A percentile compares a stretch with the other conserved stretches of the same genome.
Conservation (phyloP, 1,140 invertebrate genomes). For the Armadillidium nasatum region DNA sequence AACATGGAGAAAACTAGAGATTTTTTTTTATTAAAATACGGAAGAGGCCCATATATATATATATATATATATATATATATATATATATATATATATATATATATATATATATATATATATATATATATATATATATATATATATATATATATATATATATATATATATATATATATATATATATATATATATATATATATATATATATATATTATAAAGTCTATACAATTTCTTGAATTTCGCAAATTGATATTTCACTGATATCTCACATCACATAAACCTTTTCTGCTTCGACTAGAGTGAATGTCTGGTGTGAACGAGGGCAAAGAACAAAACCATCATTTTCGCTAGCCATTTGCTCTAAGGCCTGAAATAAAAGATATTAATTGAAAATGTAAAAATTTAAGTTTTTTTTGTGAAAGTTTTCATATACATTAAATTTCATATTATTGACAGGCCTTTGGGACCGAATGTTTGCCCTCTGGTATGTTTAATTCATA, state of each 20-base stretch:
- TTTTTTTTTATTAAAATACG: too few species aligned
- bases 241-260: background rate
- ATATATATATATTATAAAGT: background rate
- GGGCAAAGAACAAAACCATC: constrained; percentile 83
- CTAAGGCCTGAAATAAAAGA: constrained; percentile 63
- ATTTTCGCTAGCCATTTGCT: constrained; percentile 82
- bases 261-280: constrained; percentile 79
- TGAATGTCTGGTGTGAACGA: constrained; percentile 82
- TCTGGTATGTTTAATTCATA: too few species aligned
- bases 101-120: constrained; percentile 9
- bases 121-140: constrained; percentile 14
- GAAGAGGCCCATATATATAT: too few species aligned
- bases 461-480: too few species aligned
- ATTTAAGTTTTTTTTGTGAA: too few species aligned
- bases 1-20: too few species aligned
- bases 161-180: constrained; percentile 1
- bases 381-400: too few species aligned
- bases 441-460: too few species aligned
- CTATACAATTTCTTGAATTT: background rate
- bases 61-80: constrained; percentile 7
- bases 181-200: constrained; percentile 15
- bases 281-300: constrained; percentile 85
- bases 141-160: background rate
- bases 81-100: constrained; percentile 3
- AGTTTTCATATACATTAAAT: too few species aligned